These are phyloP conservation scores for Masticophis lateralis DNA, from an alignment of 2,797 vertebrate genomes.

Conservation along the genomic window DNA sequence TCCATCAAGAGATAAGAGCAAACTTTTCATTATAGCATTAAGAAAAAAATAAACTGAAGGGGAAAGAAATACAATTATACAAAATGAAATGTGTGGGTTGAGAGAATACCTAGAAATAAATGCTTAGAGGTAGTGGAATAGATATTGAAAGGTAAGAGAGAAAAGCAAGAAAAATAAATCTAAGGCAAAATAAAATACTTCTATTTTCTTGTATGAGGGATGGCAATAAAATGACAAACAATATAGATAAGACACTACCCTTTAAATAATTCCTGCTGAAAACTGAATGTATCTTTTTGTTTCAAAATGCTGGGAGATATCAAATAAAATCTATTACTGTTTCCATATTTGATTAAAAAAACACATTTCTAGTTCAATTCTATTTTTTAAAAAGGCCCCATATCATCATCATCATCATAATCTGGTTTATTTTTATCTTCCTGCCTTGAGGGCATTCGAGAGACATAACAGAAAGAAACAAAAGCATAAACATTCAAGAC, in stretches of 20 bases:
- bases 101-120: conserved; percentile 5
- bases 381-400: neutral
- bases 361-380: neutral
- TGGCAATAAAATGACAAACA: neutral
- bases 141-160: neutral
- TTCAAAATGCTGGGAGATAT: neutral
- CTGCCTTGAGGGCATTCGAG: neutral
- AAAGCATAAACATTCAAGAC: neutral
- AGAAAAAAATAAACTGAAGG: conserved; percentile 2
- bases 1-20: conserved; percentile 21
- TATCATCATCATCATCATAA: neutral
- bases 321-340: neutral
- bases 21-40: conserved; percentile 3
- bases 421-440: neutral
- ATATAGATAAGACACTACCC: neutral
- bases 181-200: neutral
- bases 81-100: neutral
- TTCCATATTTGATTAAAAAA: neutral
- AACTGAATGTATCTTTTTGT: neutral
- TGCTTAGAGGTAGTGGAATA: too few relatives aligned
- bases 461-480: neutral
- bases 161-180: neutral
- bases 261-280: neutral
- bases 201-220: neutral
- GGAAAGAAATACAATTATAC: conserved; percentile 7